phyloP scores from a whole-genome alignment of 2,888 invertebrate species.

The Rotaria socialis region DNA sequence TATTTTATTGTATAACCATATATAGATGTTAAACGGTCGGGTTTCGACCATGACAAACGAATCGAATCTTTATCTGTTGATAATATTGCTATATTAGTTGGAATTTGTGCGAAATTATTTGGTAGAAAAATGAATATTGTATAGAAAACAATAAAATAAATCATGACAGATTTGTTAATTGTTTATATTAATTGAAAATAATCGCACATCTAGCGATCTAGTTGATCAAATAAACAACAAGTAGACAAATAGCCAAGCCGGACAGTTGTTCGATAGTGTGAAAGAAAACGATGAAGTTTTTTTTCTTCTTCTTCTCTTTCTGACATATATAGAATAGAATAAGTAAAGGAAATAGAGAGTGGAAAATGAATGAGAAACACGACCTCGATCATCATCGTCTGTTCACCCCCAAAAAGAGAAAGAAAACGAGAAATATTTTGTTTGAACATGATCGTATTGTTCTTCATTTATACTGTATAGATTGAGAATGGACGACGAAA shows the following conservation, averaged over 20 bases:
- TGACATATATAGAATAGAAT: slow-evolving; percentile 15
- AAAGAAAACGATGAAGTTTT: background rate
- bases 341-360: background rate
- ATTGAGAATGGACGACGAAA: background rate
- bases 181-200: slow-evolving; percentile 7
- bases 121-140: background rate
- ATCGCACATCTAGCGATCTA: background rate
- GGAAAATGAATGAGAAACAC: background rate
- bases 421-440: slow-evolving; percentile 5
- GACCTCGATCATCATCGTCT: slow-evolving; percentile 31
- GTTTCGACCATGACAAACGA: background rate
- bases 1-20: slow-evolving; percentile 31
- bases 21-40: background rate
- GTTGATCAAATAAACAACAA: slow-evolving; percentile 26
- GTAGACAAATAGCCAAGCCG: slow-evolving; percentile 10
- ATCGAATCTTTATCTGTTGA: slow-evolving; percentile 13
- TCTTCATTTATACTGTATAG: background rate
- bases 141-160: background rate
- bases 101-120: background rate
- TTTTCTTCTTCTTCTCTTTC: background rate
- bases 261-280: slow-evolving; percentile 15
- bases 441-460: background rate
- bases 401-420: background rate
- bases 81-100: background rate
- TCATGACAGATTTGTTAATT: background rate